Conservation (phyloP, 2,797 vertebrate genomes). For the Sebastes minor region DNA sequence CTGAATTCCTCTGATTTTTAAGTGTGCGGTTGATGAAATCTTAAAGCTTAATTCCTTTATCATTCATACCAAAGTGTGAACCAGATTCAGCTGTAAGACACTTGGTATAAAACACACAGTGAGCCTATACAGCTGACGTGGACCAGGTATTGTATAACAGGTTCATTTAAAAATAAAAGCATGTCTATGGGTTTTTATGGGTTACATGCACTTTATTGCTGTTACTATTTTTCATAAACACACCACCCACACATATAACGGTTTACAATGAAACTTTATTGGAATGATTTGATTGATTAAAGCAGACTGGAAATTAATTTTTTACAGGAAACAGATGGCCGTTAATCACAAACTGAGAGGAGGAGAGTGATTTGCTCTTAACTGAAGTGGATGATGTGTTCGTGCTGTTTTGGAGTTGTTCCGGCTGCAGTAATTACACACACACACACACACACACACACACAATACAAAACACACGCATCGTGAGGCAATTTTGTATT, state of each 20-base stretch:
- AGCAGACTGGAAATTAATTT: not conserved
- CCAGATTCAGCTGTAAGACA: not conserved
- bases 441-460: not conserved
- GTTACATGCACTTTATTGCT: not conserved
- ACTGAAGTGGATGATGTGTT: constrained; percentile 54
- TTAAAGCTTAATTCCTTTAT: not conserved
- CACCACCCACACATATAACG: not conserved
- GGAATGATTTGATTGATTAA: constrained; percentile 30
- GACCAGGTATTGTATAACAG: not conserved
- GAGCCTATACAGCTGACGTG: not conserved
- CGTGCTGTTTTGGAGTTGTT: constrained; percentile 36
- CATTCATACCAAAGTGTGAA: not conserved
- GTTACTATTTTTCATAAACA: not conserved
- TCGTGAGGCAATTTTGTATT: not conserved
- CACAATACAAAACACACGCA: not conserved
- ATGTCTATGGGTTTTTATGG: not conserved
- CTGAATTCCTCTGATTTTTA: no score
- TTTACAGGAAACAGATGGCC: constrained; percentile 52
- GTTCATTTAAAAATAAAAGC: not conserved
- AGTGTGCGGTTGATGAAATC: not conserved
- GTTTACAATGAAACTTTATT: not conserved
- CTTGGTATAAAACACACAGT: not conserved
- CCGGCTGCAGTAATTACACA: constrained; percentile 32
- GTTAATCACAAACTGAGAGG: constrained; percentile 41
- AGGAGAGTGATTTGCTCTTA: constrained; percentile 42